Percentiles rank a stretch among this genome's conserved stretches.
Evolutionary conservation across 2,888 invertebrate genomes (phyloP).

Genomic region (Sinopyrophorus schimmeli): DNA sequence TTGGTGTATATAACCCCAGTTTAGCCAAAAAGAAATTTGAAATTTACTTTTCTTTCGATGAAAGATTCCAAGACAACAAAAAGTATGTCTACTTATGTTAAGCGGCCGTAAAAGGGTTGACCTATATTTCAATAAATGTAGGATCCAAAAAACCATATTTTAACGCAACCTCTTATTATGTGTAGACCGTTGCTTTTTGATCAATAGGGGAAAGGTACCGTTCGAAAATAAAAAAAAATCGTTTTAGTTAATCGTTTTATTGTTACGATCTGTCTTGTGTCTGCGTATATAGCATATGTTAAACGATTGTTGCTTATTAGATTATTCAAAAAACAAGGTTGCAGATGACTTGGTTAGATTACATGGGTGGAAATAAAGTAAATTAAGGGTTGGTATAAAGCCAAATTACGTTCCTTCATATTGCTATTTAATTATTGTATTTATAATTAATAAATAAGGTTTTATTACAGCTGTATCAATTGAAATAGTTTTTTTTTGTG

Average conservation of each 20-base stretch:
- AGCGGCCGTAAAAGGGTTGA: constrained; percentile 19
- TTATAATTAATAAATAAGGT: too few species aligned
- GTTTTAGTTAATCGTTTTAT: constrained; percentile 24
- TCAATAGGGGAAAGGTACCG: constrained; percentile 17
- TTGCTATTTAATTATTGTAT: too few species aligned
- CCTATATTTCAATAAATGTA: constrained; percentile 14
- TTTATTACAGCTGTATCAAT: too few species aligned
- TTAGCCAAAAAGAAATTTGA: too few species aligned
- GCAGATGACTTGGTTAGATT: constrained; percentile 22
- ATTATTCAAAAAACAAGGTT: constrained; percentile 9
- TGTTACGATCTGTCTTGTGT: constrained; percentile 17
- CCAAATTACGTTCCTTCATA: constrained; percentile 4
- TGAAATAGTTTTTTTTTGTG: too few species aligned
- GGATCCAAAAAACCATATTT: constrained; percentile 1
- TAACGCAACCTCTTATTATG: constrained; percentile 16
- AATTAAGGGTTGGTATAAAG: background rate
- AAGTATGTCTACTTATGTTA: background rate
- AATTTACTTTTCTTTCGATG: too few species aligned
- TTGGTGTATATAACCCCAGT: too few species aligned
- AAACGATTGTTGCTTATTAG: constrained; percentile 13
- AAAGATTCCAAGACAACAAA: background rate
- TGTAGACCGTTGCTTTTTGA: background rate
- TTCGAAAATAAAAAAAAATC: constrained; percentile 16
- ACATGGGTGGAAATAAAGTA: constrained; percentile 10
- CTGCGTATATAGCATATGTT: constrained; percentile 24